These are phyloP conservation scores for Linhomoeus sp. DNA, from an alignment of 2,888 invertebrate species.

Conservation along the genomic window DNA sequence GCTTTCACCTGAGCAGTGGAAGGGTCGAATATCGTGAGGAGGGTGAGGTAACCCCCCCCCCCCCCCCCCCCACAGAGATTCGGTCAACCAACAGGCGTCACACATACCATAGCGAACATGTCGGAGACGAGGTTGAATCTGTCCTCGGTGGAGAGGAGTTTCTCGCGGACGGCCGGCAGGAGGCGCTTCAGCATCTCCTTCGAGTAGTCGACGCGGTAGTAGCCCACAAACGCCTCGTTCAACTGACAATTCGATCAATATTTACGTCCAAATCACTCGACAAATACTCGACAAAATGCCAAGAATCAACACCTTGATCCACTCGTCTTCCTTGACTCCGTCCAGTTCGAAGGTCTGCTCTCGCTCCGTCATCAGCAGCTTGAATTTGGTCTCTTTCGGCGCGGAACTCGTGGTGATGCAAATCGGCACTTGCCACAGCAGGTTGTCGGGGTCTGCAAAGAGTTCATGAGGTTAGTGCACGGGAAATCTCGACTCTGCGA, in stretches of 20 bases:
- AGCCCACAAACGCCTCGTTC: constrained; percentile 63
- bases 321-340: constrained; percentile 46
- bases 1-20: too few species aligned
- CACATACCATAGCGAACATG: constrained; percentile 58
- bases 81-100: constrained; percentile 53
- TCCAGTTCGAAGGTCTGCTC: constrained; percentile 47
- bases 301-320: constrained; percentile 45
- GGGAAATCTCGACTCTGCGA: too few species aligned
- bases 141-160: constrained; percentile 63
- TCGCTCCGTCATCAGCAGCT: constrained; percentile 43
- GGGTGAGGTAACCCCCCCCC: constrained; percentile 70
- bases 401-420: too few species aligned
- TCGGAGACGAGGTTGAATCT: constrained; percentile 72
- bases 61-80: constrained; percentile 52
- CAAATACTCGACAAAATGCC: constrained; percentile 1
- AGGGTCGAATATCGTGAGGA: constrained; percentile 61
- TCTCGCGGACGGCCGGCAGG: constrained; percentile 56
- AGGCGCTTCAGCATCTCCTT: constrained; percentile 27
- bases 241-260: constrained; percentile 31
- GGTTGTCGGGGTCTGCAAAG: constrained; percentile 37
- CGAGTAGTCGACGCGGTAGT: constrained; percentile 41
- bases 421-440: constrained; percentile 67
- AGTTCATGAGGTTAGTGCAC: too few species aligned
- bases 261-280: not conserved
- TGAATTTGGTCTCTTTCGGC: constrained; percentile 30